Percentiles rank a stretch among this genome's conserved stretches.
phyloP scores from a whole-genome alignment of 2,113 vertebrate genomes.

The zebrafish (Danio rerio) region GRCz12tu NC_133181.1:11824001-11824500 shows the following conservation, averaged over 20 bases:
- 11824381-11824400: neutral
- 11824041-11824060: neutral
- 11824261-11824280: slow-evolving; percentile 57
- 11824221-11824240: slow-evolving; percentile 61
- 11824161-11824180: slow-evolving; percentile 45
- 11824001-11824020: neutral
- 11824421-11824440: neutral
- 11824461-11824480: neutral
- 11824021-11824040: neutral
- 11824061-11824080: neutral
- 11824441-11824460: neutral
- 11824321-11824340: slow-evolving; percentile 56
- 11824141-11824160: slow-evolving; percentile 24
- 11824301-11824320: slow-evolving; percentile 41
- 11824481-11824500: neutral
- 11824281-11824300: slow-evolving; percentile 40
- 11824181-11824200: slow-evolving; percentile 57
- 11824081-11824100: neutral
- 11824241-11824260: slow-evolving; percentile 59
- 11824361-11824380: slow-evolving; percentile 9
- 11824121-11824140: slow-evolving; percentile 15
- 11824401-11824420: neutral
- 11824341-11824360: neutral
- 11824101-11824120: neutral
- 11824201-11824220: slow-evolving; percentile 46